Conservation (phyloP, 2,797 vertebrate species). For the Sphenodon punctatus region DNA sequence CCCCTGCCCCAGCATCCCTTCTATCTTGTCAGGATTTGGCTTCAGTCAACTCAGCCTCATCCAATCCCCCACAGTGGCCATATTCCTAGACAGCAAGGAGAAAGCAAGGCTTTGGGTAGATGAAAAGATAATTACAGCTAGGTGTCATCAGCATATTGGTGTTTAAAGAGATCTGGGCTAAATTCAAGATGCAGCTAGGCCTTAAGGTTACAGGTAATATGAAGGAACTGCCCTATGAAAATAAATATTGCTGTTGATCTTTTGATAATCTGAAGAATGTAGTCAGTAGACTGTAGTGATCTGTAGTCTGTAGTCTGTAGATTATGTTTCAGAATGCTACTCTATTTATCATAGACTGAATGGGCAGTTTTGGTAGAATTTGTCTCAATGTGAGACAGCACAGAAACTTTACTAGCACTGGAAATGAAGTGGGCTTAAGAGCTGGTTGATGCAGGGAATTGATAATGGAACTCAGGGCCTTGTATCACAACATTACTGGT, state of each 20-base stretch:
- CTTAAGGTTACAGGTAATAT: not conserved
- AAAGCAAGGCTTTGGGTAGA: too few relatives aligned
- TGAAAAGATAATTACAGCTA: too few relatives aligned
- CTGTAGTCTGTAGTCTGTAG: not conserved
- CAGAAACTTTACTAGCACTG: not conserved
- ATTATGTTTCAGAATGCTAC: not conserved
- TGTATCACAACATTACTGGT: not conserved
- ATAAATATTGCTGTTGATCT: not conserved
- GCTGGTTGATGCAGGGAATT: not conserved
- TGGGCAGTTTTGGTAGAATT: not conserved
- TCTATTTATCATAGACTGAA: not conserved
- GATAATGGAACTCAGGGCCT: not conserved
- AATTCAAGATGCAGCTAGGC: conserved; percentile 4
- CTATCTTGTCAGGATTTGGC: too few relatives aligned
- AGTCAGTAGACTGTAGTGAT: not conserved
- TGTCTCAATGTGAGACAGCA: not conserved
- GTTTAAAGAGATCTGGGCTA: conserved; percentile 9
- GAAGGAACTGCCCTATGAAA: not conserved
- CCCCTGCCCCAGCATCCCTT: too few relatives aligned
- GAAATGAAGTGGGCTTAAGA: not conserved
- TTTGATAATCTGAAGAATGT: too few relatives aligned
- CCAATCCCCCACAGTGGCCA: too few relatives aligned
- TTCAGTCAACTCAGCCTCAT: too few relatives aligned
- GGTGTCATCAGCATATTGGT: too few relatives aligned
- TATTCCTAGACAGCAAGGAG: too few relatives aligned